Base-by-base conservation (phyloP, 2,888 invertebrate species). In the Troides aeacus region DNA sequence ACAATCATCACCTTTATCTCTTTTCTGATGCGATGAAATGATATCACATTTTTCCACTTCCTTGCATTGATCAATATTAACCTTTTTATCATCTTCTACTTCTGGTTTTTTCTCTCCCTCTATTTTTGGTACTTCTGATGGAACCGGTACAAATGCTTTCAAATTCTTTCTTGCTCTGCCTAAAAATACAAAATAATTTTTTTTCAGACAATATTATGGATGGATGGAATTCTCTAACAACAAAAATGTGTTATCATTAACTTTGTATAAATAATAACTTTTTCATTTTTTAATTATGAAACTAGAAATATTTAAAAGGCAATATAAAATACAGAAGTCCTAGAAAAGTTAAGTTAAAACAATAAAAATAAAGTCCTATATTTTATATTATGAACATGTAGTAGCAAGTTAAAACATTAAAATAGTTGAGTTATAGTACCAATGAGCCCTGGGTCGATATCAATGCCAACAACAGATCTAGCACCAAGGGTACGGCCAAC, bases 381-480 rank as follows among this genome's bases (percentile, higher is more conserved):
- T 8, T 10, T 42, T 42, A 8, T 8, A 46, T 15, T 12, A 46
- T 39, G 15, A 46, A 15, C 15, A 15, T 46, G 12, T 42, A 42
- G 42, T 42, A 15, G 12, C 1, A 10, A 42, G 8, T 42, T 15
- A 46, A 15, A 0, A 4, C 1, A 17, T 65, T 46, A 50, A 61
- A 69, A 46, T 66, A 60, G 46, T 64, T 71, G 67, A 64, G 30
- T 24, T 70, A 83, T 84, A 53, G 76, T 81, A 92, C 93, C 92
- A 75, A 99, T 96, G 75, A 99, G 93, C 76, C 95, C 95, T 36
- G 95, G 94, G 92, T 99, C 99, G 77, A 99, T 99, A 85, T 99
- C 99, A 76, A 99, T 96, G 71, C 99, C 99, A 69, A 97, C 94
- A 70, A 99, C 96, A 74, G 96, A 96, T 73, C 95, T 95, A 3